Evolutionary conservation across 2,888 invertebrate genomes (phyloP), one percentile per base, ranked within the genome.

Genomic region (Caradrina clavipalpis): DNA sequence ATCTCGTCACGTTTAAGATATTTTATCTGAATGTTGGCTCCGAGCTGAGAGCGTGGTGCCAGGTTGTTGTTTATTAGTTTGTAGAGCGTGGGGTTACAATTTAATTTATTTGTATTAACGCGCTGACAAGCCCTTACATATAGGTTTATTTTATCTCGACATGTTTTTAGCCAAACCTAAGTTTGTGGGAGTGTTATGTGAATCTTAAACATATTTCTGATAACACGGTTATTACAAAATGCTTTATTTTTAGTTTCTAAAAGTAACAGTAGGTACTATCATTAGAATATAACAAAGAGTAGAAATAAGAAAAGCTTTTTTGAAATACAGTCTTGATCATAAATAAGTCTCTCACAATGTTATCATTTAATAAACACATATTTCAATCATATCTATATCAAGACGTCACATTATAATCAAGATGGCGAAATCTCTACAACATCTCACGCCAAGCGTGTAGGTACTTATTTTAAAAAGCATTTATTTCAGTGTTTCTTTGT

Each of bases 21-120:
- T 78, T 80, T 74, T 79, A 79, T 79, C 80, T 65, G 65, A 64
- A 78, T 67, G 60, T 79, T 70, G 71, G 66, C 75, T 61, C 47
- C 1, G 45, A 53, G 67, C 78, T 56, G 53, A 19, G 35, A 39
- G 63, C 49, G 50, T 22, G 56, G 58, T 61, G 60, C 69, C 76
- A 76, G 69, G 50, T 55, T 51, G 53, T 64, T 80, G 49, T 76
- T 63, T 80, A 75, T 62, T 51, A 62, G 45, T 76, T 39, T n/a
- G 5, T 26, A 17, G 6, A 26, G 47, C 13, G 21, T 1, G 11
- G 19, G 42, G 19, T 19, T 51, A 10, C 6, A 57, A 57, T 78
- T 69, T 47, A 68, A 68, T 76, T 76, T 57, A 62, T 78, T 53
- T 51, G 10, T 42, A 11, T 47, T 13, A 15, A 21, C 17, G 17